Evolutionary conservation across 2,797 vertebrate genomes (phyloP).

Genomic region (Columba guinea): DNA sequence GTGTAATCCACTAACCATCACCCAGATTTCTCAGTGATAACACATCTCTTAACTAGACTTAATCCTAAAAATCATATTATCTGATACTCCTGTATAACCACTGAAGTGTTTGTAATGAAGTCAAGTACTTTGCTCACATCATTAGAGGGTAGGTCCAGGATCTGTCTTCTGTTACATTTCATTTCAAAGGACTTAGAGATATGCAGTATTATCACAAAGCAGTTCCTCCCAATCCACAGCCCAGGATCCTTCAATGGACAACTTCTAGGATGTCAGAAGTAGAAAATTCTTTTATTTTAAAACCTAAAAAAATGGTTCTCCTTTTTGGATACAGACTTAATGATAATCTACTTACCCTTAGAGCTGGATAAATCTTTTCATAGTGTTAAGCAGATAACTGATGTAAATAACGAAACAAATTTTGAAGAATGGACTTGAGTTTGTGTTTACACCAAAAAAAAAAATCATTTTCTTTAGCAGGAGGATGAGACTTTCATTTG

Average conservation of each 20-base stretch:
- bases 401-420: neutral
- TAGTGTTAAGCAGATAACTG: neutral
- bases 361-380: neutral
- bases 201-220: neutral
- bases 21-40: neutral
- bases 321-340: neutral
- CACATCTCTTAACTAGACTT: neutral
- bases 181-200: neutral
- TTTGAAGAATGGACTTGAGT: neutral
- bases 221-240: neutral
- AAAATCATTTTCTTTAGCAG: neutral
- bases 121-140: neutral
- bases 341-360: neutral
- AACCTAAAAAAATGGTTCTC: neutral
- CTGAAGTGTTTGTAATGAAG: neutral
- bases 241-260: neutral
- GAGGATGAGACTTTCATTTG: neutral
- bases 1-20: neutral
- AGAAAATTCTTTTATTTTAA: neutral
- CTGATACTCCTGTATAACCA: neutral
- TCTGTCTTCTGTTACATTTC: neutral
- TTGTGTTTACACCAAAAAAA: neutral
- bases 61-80: neutral
- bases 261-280: neutral
- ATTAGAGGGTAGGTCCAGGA: neutral